Base-by-base conservation (phyloP, 2,113 vertebrate genomes). In the Condylura cristata region DNA sequence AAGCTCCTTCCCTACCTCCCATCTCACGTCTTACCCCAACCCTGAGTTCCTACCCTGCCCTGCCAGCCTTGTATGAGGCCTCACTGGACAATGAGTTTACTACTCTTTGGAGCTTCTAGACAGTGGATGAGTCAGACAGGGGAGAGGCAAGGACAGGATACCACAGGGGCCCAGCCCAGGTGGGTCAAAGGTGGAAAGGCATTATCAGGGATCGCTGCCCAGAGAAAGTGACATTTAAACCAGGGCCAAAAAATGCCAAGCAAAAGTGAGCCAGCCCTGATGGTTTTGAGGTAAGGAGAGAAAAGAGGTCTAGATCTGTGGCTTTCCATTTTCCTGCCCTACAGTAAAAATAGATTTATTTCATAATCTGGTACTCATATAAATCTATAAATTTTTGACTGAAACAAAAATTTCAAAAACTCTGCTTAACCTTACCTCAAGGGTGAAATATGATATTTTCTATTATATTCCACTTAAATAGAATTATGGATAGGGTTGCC, bases 371-470 rank as follows among this genome's bases (percentile, higher is more conserved):
- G 48, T 58, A n/a, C 1, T 53, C 34, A 65, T 2, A 17, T 30
- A 32, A 2, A 65, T 28, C 53, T 60, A 86, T 9, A 66, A 9
- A 60, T 83, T 75, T 91, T 48, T 24, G 68, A 90, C 7, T 16
- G 74, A 95, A 79, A 82, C 53, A 51, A 61, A 61, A n/a, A 72
- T 39, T 83, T 80, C 61, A 30, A 11, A 44, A 75, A 76, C 28
- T 3, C 13, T 53, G 41, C 63, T 65, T 39, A 53, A 56, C 39
- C 44, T 91, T 81, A 82, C 34, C 28, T 44, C 48, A 32, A 84
- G 81, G 24, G 37, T 85, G 10, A 51, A 74, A 56, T n/a, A 46
- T 72, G 81, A 4, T 80, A 48, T 68, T 82, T 91, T 70, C n/a
- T 39, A 66, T 63, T 75, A 51, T 37, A 89, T 46, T 68, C 53